Base-by-base conservation (phyloP, 2,797 vertebrate genomes). In the Selene dorsalis region DNA sequence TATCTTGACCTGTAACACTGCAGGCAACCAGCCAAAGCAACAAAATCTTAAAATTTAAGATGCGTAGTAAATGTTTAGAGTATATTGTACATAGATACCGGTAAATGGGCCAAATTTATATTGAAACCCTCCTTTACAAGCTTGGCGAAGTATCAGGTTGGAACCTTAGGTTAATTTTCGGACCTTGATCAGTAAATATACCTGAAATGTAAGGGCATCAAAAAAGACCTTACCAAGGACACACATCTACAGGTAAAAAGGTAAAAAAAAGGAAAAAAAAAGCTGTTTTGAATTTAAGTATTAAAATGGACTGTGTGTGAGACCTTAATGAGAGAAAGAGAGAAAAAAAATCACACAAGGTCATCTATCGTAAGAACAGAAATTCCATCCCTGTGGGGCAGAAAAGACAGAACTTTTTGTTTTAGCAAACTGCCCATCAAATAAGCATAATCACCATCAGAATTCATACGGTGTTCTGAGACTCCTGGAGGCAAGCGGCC, bases 401-500 rank as follows among this genome's bases (percentile, higher is more conserved):
- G 84, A 79, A 77, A 90, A 91, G 94, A 93, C 94, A 93, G 92
- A 95, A 95, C 94, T 95, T 95, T 95, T 93, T 93, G 95, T 96
- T 96, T 96, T 93, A 96, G 92, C 91, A 94, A 94, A 95, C 94
- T 96, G 94, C 95, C 95, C 94, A 93, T 97, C 94, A 97, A 95
- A 96, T 95, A 96, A 95, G 93, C 95, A 95, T 95, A 95, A 95
- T 95, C 95, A 95, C 95, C 93, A 96, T 97, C 94, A 96, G 94
- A 96, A 98, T 97, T 97, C 96, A 94, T 94, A 89, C 86, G 93
- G 92, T 84, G 87, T 95, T 94, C 93, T 77, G 88, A 92, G 93
- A 95, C 95, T 98, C 96, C 96, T 97, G 92, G 96, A 95, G 96
- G 96, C 96, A 95, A 94, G 96, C 93, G 89, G 93, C 93, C 94